A percentile compares a stretch with the other conserved stretches of the same genome.
These are phyloP conservation scores for Podarcis raffonei DNA, from an alignment of 2,113 vertebrate species.

Conservation along the genomic window DNA sequence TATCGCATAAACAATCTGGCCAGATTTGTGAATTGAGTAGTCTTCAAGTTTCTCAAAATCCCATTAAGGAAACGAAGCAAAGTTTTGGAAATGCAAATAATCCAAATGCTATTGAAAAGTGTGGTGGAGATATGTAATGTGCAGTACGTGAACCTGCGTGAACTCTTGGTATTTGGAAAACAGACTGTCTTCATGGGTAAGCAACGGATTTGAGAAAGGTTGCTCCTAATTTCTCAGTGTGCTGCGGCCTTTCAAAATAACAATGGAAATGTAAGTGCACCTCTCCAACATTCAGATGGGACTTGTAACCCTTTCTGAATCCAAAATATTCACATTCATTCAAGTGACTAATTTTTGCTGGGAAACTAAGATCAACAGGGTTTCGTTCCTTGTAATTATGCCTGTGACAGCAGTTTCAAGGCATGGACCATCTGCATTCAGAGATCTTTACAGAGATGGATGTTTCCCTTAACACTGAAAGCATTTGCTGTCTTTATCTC, in stretches of 20 bases:
- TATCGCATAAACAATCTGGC: neutral
- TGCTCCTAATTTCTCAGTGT: neutral
- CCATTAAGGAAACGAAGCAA: neutral
- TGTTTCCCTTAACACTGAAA: neutral
- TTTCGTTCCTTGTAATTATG: neutral
- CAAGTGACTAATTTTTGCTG: neutral
- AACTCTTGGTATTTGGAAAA: neutral
- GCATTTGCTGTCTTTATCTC: neutral
- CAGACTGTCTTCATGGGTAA: neutral
- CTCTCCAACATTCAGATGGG: neutral
- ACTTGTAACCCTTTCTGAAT: neutral
- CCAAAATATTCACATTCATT: neutral
- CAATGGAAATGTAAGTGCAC: neutral
- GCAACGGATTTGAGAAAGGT: neutral
- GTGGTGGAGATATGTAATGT: neutral
- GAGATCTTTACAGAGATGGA: neutral
- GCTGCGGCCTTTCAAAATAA: neutral
- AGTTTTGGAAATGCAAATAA: neutral
- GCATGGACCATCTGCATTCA: neutral
- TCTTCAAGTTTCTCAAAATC: neutral
- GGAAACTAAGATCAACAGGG: neutral
- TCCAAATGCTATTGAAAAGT: neutral
- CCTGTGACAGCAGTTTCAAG: neutral
- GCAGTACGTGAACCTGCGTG: neutral
- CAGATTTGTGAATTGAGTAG: neutral